Evolutionary conservation across 1,140 invertebrate genomes (phyloP), one percentile per base, ranked within the genome.

Genomic region (Philopotamus ludificatus): DNA sequence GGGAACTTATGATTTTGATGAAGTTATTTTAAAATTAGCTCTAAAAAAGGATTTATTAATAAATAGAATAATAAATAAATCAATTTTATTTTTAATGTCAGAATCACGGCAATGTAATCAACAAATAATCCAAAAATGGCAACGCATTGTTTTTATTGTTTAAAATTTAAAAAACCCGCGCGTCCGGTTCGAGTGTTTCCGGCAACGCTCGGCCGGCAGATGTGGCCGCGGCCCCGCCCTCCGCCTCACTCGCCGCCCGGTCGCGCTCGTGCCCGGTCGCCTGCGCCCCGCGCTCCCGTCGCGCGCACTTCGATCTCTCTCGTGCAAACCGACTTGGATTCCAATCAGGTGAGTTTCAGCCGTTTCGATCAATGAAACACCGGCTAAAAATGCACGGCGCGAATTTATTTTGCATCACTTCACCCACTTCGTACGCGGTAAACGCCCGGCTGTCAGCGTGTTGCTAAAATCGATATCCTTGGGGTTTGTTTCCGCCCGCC

Each of bases 401-500:
- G 47, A 50, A 21, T 1, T 21, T 50, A 1, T 21, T n/a, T 21
- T 21, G n/a, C 20, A n/a, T n/a, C n/a, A n/a, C 4, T 45, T 45
- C 44, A n/a, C 47, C 16, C 47, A 34, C 4, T 34, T 34, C 28
- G 4, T 34, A 34, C 28, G 44, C 44, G 44, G 44, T 47, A 47
- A 47, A 47, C 51, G 51, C 18, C 51, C 51, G 51, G 51, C 51
- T 26, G 7, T 26, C 21, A 26, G 25, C 23, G 23, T 47, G 28
- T 16, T 20, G 44, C 44, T 20, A 47, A 47, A 57, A 57, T 57
- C 53, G 53, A 57, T 57, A 57, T 4, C 7, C 4, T n/a, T 15
- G 53, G 53, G 53, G 53, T 57, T 21, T 25, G 53, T 57, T 57
- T 54, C 25, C 26, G 12, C n/a, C 12, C 25, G 25, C 44, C 44